Percentiles rank a stretch among this genome's conserved stretches.
Conservation (phyloP, 2,888 invertebrate genomes). For the Tiliacea citrago region DNA sequence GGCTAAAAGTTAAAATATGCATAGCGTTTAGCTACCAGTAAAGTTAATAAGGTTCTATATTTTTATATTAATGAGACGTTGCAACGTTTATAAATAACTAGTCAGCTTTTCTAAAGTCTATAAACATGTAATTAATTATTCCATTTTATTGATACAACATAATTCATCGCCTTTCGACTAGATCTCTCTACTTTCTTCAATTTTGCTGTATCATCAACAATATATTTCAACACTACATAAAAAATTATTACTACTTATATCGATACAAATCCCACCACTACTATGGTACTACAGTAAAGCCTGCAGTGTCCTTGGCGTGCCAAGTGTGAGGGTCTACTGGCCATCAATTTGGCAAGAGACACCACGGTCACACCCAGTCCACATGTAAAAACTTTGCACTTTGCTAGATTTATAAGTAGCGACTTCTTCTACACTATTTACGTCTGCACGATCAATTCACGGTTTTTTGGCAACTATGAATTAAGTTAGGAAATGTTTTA, state of each 20-base stretch:
- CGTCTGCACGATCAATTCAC: slow-evolving; percentile 1
- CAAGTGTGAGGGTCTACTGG: slow-evolving; percentile 51
- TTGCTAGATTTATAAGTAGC: slow-evolving; percentile 26
- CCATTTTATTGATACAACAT: slow-evolving; percentile 1
- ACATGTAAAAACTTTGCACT: slow-evolving; percentile 17
- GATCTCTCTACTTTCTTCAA: background rate
- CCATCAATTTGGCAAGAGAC: slow-evolving; percentile 41
- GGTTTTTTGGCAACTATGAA: slow-evolving; percentile 20
- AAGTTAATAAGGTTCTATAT: too few species aligned
- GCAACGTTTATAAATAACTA: background rate
- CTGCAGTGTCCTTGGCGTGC: slow-evolving; percentile 65
- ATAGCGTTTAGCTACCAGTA: background rate
- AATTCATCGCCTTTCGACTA: too few species aligned
- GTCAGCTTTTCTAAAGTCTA: background rate
- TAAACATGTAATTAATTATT: background rate
- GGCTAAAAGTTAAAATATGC: background rate
- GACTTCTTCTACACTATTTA: background rate
- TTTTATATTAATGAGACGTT: too few species aligned
- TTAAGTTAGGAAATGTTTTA: slow-evolving; percentile 2
- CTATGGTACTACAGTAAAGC: background rate
- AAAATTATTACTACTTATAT: background rate
- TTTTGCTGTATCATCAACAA: background rate
- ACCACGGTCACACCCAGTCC: slow-evolving; percentile 13
- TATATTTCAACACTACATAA: background rate
- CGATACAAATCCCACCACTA: slow-evolving; percentile 21